Evolutionary conservation across 2,113 vertebrate species (phyloP), one percentile per base, ranked within the genome.

Genomic region (Dasyurus viverrinus): DNA sequence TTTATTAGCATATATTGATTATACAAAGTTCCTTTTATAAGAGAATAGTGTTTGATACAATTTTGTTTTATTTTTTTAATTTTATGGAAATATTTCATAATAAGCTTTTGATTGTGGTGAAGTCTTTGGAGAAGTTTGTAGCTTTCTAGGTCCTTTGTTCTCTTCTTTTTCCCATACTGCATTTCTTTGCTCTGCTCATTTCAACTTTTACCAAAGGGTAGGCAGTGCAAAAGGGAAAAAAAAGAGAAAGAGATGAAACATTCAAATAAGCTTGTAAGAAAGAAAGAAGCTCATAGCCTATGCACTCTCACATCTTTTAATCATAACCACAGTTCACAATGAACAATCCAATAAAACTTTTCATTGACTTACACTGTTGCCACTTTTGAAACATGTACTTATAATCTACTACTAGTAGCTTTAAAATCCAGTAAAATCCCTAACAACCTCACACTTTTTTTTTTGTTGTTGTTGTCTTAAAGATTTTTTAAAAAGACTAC

Each of bases 361-460:
- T 89, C 93, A 97, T 98, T 95, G 97, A 98, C 98, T 98, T 96
- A 90, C 89, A 93, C 91, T 98, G 42, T 1, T 96, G 90, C 98
- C 95, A 98, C 96, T 94, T 98, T 98, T 98, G 97, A 98, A 48
- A 96, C 89, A 50, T 54, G 91, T 97, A 98, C 98, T 99, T 98
- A 97, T 91, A 97, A 97, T 95, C 98, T 97, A 97, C 95, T 92
- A 92, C 97, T 53, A 53, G 96, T 96, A 98, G 97, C 98, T 98
- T 98, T 98, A 98, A 98, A 98, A 98, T 98, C 98, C 98, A 98
- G 98, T 98, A 98, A 98, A 98, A 98, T 98, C 97, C 94, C 97
- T 98, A 98, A 94, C 96, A 98, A 90, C 92, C 97, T 96, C 98
- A 97, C 97, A 93, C 97, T 25, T 57, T 98, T 91, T 93, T 98